Base-by-base conservation (phyloP, 2,797 vertebrate genomes). In the Liparis tanakae region DNA sequence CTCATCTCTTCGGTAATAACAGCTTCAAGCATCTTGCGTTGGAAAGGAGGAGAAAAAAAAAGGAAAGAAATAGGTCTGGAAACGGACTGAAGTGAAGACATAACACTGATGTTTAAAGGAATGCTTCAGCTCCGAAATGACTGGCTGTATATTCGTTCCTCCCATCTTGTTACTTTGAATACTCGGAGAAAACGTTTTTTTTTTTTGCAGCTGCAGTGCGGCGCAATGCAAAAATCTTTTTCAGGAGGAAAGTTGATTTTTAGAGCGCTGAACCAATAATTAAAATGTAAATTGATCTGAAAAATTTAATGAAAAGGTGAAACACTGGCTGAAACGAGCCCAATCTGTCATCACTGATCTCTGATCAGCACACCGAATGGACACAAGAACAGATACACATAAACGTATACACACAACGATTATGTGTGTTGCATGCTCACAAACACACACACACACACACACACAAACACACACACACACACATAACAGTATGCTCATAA, bases 1-100 rank as follows among this genome's bases (percentile, higher is more conserved):
- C 20, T 71, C 61, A 57, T 71, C 61, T 51, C 17, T 33, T 17
- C 67, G 54, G 46, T 75, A 87, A 86, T 79, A 64, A 76, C 22
- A 82, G 68, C 70, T 46, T 78, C 63, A 48, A 67, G 65, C 20
- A 41, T 58, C 30, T 51, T 30, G 55, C 60, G 64, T 53, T 67
- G 53, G 55, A 0, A 6, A 60, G 34, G 51, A 7, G 2, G 12
- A 41, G 4, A 41, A 39, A 39, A 39, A 63, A 0, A 34, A 51
- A 72, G n/a, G n/a, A 72, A 53, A 9, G 0, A 34, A 70, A 74
- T 10, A 41, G 22, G 3, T 6, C 46, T 76, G 62, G 54, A 55
- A 74, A 64, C 55, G 59, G 54, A 71, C 12, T 3, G 25, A 72
- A 77, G 41, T n/a, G 41, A 59, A 63, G 30, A 12, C 63, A 34